These are phyloP conservation scores for Neolamprologus fasciatus DNA, from an alignment of 2,113 vertebrate genomes.

Conservation along the genomic window DNA sequence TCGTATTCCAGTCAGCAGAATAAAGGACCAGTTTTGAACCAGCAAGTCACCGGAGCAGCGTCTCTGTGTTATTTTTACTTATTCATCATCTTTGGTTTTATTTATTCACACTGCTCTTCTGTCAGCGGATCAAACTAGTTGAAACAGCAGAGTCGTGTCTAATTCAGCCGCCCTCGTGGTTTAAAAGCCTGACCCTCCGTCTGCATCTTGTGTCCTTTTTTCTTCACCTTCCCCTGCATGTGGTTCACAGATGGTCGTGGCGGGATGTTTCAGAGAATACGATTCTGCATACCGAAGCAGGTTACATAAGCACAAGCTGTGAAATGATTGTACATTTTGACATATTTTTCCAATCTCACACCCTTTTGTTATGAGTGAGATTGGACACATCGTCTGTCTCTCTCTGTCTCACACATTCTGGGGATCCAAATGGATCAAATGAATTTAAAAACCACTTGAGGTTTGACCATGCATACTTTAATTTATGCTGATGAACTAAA, in stretches of 20 bases:
- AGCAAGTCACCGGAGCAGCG: background rate
- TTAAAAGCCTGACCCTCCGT: background rate
- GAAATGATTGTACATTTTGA: background rate
- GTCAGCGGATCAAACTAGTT: background rate
- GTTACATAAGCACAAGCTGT: background rate
- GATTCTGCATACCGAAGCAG: background rate
- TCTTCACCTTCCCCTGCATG: background rate
- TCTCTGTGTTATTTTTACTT: background rate
- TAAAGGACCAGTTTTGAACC: background rate
- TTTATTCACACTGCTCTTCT: constrained; percentile 15
- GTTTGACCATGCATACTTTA: background rate
- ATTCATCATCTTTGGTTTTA: constrained; percentile 21
- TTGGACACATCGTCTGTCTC: background rate
- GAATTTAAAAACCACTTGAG: background rate
- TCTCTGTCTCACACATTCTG: background rate
- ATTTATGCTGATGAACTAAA: background rate
- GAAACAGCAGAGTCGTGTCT: background rate
- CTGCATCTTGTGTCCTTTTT: background rate
- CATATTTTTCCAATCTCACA: background rate
- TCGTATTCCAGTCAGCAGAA: background rate
- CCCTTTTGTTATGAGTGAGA: background rate
- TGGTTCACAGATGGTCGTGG: background rate
- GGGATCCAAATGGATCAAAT: background rate
- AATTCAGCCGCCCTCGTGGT: background rate
- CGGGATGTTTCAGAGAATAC: background rate